Evolutionary conservation across 2,113 vertebrate genomes (phyloP), one percentile per base, ranked within the genome.

Genomic region (Crotalus horridus): DNA sequence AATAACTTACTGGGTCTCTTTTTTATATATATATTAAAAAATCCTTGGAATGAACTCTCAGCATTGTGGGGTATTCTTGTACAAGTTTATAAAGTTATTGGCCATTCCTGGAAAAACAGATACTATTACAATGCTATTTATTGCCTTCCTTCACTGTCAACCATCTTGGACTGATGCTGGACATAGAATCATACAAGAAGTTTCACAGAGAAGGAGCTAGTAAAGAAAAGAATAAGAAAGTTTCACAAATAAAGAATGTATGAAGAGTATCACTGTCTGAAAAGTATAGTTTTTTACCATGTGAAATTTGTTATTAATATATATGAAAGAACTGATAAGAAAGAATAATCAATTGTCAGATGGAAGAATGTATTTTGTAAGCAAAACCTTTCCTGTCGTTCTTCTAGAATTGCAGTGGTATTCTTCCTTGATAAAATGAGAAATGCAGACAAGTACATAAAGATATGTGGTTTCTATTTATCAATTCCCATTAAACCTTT

Each of bases 401-500:
- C 1, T 8, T 56, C 4, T 92, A 87, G 92, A 86, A 94, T 26
- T 4, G 0, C 91, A 91, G 94, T 94, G 93, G 0, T 0, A 85
- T 93, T 88, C 91, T 93, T 10, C 7, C 43, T 85, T 94, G 93
- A 92, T 93, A 94, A 93, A 90, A n/a, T 90, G 94, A 94, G 69
- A n/a, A 74, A 4, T n/a, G 89, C 90, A 94, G 85, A 93, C 29
- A 74, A 94, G 87, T 91, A 89, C 89, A 94, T 92, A 94, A 96
- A 94, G 86, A 93, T 53, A 89, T 61, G 26, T 92, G 39, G 95
- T 94, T 94, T 94, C 87, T 89, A 94, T 96, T 96, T 95, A 95
- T 96, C 93, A 89, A 89, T 90, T 91, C 87, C 95, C 92, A 95
- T 92, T 61, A 95, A 97, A 94, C 69, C 69, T 94, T 93, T 94